phyloP scores from a whole-genome alignment of 1,140 invertebrate genomes.

The Scylla paramamosain region DNA sequence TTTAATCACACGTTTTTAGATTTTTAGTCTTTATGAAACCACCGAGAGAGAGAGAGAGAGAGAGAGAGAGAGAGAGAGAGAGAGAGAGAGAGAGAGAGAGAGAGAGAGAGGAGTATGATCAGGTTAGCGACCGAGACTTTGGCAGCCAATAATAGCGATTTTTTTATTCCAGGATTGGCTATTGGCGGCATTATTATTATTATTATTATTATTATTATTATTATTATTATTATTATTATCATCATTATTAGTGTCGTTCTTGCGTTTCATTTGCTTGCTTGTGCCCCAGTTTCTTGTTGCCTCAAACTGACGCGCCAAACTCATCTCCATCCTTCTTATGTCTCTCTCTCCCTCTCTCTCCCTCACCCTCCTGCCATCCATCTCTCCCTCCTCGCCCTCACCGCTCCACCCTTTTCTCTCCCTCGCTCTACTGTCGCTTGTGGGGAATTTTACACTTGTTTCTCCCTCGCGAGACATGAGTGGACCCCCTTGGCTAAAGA shows the following conservation, averaged over 20 bases:
- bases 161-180: no score
- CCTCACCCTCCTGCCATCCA: background rate
- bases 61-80: no score
- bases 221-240: background rate
- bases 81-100: no score
- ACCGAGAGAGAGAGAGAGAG: no score
- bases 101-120: no score
- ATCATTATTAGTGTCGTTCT: background rate
- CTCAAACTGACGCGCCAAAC: background rate
- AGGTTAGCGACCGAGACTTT: no score
- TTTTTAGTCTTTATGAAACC: no score
- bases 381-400: background rate
- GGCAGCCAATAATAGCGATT: no score
- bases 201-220: conserved; percentile 15
- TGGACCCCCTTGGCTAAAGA: background rate
- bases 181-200: no score
- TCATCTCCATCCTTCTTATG: background rate
- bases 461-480: background rate
- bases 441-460: background rate
- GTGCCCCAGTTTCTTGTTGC: background rate
- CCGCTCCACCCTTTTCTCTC: background rate
- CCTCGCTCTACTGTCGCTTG: conserved; percentile 8
- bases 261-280: background rate
- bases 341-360: background rate
- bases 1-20: no score